A percentile compares a stretch with the other conserved stretches of the same genome.
These are phyloP conservation scores for Cryptus viduatorius DNA, from an alignment of 2,888 invertebrate genomes.

Conservation along the genomic window DNA sequence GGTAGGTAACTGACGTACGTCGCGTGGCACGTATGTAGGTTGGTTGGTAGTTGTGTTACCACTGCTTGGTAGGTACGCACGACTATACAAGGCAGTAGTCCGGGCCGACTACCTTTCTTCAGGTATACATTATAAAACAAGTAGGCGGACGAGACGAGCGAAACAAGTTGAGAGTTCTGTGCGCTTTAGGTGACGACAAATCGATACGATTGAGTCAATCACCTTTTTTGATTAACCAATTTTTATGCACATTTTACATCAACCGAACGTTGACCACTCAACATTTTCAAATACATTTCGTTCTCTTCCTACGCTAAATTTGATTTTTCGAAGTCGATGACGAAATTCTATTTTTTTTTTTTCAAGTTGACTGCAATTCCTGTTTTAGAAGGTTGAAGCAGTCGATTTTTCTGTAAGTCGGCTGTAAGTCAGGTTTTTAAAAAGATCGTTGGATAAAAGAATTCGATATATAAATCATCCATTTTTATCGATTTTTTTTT, in stretches of 20 bases:
- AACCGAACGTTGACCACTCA: too few relatives aligned
- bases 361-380: too few relatives aligned
- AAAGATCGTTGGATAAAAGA: too few relatives aligned
- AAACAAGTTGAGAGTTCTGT: slow-evolving; percentile 30
- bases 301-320: too few relatives aligned
- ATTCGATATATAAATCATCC: not conserved
- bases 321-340: too few relatives aligned
- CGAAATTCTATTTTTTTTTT: too few relatives aligned
- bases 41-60: slow-evolving; percentile 65
- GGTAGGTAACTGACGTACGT: slow-evolving; percentile 72
- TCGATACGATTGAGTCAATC: slow-evolving; percentile 35
- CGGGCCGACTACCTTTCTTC: slow-evolving; percentile 68
- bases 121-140: slow-evolving; percentile 59
- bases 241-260: not conserved
- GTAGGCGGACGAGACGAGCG: slow-evolving; percentile 74
- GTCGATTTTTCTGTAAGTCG: too few relatives aligned
- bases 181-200: slow-evolving; percentile 40
- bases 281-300: too few relatives aligned
- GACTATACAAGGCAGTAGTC: slow-evolving; percentile 79
- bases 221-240: not conserved
- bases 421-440: too few relatives aligned
- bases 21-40: slow-evolving; percentile 79
- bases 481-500: too few relatives aligned
- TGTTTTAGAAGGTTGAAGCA: too few relatives aligned
- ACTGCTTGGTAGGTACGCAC: slow-evolving; percentile 57